Evolutionary conservation across 2,113 vertebrate genomes (phyloP).

Genomic region (Numenius arquata): DNA sequence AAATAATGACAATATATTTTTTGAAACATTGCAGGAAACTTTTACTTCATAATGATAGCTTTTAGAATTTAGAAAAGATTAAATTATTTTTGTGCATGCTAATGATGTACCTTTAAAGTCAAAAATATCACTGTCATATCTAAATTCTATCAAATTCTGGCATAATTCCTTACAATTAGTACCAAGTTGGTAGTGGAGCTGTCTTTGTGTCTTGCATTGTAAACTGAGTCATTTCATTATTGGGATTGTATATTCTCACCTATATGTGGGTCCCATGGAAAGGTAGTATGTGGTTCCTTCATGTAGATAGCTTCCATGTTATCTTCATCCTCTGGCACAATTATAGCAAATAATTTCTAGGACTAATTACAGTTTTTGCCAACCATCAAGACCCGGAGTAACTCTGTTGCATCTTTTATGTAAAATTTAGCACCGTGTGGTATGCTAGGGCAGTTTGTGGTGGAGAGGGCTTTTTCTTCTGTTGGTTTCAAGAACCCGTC

Average conservation of each 20-base stretch:
- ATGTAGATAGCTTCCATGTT: background rate
- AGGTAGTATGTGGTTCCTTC: background rate
- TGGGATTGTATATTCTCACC: background rate
- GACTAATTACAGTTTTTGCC: background rate
- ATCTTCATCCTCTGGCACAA: background rate
- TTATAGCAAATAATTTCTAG: background rate
- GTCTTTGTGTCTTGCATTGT: background rate
- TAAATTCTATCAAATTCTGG: background rate
- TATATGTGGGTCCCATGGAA: background rate
- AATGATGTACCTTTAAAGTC: background rate
- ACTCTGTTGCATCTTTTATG: background rate
- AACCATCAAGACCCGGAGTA: background rate
- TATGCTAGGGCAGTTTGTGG: background rate
- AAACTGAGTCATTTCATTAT: background rate
- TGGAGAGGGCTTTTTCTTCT: background rate
- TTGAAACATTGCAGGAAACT: background rate
- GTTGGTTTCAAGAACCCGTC: background rate
- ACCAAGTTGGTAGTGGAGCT: background rate
- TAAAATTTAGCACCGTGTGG: background rate
- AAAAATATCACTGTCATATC: background rate
- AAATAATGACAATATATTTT: background rate
- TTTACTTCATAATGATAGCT: background rate
- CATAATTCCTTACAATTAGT: background rate
- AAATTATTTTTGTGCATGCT: background rate
- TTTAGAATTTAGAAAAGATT: background rate